Conservation (phyloP, 2,888 invertebrate genomes). For the Hirtodrosophila confusa region DNA sequence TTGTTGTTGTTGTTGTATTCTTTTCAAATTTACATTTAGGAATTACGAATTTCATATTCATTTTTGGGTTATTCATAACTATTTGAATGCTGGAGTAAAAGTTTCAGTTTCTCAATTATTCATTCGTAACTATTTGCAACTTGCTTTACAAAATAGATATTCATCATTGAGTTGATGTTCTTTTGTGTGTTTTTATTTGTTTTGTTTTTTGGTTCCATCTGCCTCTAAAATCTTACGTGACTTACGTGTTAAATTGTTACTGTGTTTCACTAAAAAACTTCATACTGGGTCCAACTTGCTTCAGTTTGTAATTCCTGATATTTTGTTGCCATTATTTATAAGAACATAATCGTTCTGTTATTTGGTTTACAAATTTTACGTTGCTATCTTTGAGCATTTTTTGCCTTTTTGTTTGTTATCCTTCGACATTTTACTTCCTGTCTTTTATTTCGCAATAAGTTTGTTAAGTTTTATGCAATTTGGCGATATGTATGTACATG, state of each 20-base stretch:
- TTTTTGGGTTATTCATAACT: conserved; percentile 57
- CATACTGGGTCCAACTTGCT: conserved; percentile 77
- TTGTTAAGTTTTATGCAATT: conserved; percentile 53
- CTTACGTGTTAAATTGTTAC: conserved; percentile 65
- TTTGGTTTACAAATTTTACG: conserved; percentile 34
- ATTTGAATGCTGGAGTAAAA: conserved; percentile 69
- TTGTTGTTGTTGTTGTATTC: too few relatives aligned
- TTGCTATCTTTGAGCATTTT: conserved; percentile 41
- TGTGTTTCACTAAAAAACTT: conserved; percentile 58
- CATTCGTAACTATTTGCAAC: conserved; percentile 53
- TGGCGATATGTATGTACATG: conserved; percentile 78
- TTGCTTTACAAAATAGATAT: conserved; percentile 74
- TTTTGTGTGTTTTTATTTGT: conserved; percentile 37
- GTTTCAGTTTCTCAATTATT: conserved; percentile 57
- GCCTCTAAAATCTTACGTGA: conserved; percentile 67
- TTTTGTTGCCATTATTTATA: conserved; percentile 66
- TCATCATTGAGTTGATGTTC: conserved; percentile 43
- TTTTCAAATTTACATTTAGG: conserved; percentile 56
- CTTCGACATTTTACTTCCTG: conserved; percentile 23
- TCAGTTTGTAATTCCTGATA: conserved; percentile 74
- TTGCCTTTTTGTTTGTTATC: conserved; percentile 25
- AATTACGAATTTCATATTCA: conserved; percentile 47
- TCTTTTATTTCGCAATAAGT: conserved; percentile 29
- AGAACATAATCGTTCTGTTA: conserved; percentile 40
- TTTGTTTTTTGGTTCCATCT: conserved; percentile 54